Evolutionary conservation across 2,113 vertebrate species (phyloP).

Genomic region (Fulmarus glacialis): DNA sequence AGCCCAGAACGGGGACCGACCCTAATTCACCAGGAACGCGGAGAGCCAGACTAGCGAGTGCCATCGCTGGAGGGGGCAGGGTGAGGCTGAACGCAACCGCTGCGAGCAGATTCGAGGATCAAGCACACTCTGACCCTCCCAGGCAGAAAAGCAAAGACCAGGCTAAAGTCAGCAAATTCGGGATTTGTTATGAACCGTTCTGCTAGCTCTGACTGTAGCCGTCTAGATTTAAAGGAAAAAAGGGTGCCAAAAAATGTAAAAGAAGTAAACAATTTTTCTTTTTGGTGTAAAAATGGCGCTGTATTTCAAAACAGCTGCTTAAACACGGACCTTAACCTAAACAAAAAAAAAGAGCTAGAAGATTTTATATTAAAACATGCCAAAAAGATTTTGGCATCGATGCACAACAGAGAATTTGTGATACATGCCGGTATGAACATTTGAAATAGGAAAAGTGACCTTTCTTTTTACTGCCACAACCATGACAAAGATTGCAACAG

Average conservation of each 20-base stretch:
- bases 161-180: not conserved
- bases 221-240: conserved; percentile 9
- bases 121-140: not conserved
- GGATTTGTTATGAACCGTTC: not conserved
- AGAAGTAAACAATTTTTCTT: conserved; percentile 55
- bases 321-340: not conserved
- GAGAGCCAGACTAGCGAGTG: not conserved
- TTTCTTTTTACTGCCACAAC: not conserved
- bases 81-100: not conserved
- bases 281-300: conserved; percentile 23
- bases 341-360: not conserved
- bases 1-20: rapidly evolving
- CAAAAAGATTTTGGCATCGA: not conserved
- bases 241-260: conserved; percentile 38
- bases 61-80: rapidly evolving
- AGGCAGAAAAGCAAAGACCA: not conserved
- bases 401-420: not conserved
- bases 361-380: conserved; percentile 25
- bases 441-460: not conserved
- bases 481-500: not conserved
- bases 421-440: not conserved
- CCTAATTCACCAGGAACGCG: not conserved
- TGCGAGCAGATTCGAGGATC: rapidly evolving
- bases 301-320: conserved; percentile 47
- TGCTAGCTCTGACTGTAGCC: not conserved